Evolutionary conservation across 2,888 invertebrate species (phyloP), one percentile per base, ranked within the genome.

Genomic region (Bibio marci): DNA sequence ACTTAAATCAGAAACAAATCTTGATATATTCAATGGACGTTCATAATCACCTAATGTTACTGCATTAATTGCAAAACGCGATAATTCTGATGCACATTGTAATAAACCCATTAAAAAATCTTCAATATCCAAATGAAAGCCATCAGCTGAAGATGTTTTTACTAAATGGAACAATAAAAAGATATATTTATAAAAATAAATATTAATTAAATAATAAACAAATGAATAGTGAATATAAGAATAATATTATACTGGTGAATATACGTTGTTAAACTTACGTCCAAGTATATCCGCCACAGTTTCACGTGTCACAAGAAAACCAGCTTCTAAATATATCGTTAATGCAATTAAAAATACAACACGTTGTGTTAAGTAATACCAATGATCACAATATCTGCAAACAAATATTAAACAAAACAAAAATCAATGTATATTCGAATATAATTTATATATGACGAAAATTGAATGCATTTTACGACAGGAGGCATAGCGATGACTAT

Each of bases 81-180:
- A 70, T 71, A 92, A 56, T 64, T 92, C 92, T 13, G 82, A 76
- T 26, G 87, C 80, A 48, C 92, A 62, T 52, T 78, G 73, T 13
- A 92, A 64, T 10, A 91, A 59, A 1, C 92, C 92, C 58, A 80
- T 73, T 15, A 94, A 64, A 51, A 85, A 92, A 54, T 92, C 92
- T 58, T 94, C 92, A 22, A 92, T 65, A 48, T 92, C 91, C 48
- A 92, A 63, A 52, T 90, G 88, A 53, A 92, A 86, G 0, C 83
- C 86, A n/a, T 76, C 69, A 26, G 71, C 67, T 44, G 70, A 62
- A 8, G 58, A 57, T 1, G 68, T 65, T 53, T 78, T 73, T 17
- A 88, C 86, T 87, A 59, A 25, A 66, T 64, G 43, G 40, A 46
- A 47, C 13, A 11, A 15, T 36, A 27, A 3, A 25, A 13, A 17